These are phyloP conservation scores for Achlya flavicornis DNA, from an alignment of 2,888 invertebrate genomes.

Conservation along the genomic window DNA sequence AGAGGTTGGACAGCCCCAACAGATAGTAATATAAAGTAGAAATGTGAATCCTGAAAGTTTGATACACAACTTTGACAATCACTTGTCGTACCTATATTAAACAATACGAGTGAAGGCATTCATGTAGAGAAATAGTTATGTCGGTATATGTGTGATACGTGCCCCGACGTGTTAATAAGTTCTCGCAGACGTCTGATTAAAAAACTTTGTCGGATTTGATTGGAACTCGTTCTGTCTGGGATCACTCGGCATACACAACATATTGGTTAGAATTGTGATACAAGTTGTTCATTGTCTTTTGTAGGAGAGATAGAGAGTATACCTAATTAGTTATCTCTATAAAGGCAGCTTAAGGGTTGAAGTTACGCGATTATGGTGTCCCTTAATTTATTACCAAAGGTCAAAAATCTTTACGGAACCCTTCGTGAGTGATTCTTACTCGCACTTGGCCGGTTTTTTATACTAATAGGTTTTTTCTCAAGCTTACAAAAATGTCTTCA, in stretches of 20 bases:
- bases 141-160: neutral
- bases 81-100: neutral
- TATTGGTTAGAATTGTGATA: neutral
- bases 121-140: neutral
- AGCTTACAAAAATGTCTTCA: too few species aligned
- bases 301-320: neutral
- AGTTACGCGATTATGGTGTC: too few species aligned
- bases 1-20: too few species aligned
- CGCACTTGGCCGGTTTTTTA: too few species aligned
- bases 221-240: neutral
- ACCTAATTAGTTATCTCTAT: neutral
- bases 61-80: neutral
- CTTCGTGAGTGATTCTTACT: too few species aligned
- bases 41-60: too few species aligned
- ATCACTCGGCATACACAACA: neutral
- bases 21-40: too few species aligned
- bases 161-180: conserved; percentile 5
- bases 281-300: neutral
- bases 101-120: neutral
- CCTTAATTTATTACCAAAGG: too few species aligned
- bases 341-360: neutral
- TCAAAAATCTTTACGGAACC: too few species aligned
- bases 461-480: too few species aligned
- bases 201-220: neutral
- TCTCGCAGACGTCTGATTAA: neutral